These are phyloP conservation scores for Pseudorhiza aurosa DNA, from an alignment of 30 jellyfish, hydroid and myxozoan genomes.

Conservation along the genomic window DNA sequence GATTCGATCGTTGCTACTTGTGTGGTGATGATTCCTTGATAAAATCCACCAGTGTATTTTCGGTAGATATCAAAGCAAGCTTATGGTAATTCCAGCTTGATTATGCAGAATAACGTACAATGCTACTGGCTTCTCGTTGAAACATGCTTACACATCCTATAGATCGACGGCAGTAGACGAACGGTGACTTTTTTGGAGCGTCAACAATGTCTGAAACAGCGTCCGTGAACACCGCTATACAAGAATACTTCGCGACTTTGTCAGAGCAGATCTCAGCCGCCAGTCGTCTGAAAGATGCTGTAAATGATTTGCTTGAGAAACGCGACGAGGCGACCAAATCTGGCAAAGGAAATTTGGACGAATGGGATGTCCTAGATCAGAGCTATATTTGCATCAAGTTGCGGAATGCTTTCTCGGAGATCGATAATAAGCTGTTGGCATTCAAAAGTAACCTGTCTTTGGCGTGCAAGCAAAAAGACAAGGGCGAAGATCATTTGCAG, in stretches of 20 bases:
- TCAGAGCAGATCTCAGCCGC: conserved; percentile 62
- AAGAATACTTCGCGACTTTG: conserved; percentile 25
- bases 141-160: background rate
- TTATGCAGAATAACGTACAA: background rate
- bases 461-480: conserved; percentile 49
- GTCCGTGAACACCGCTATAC: conserved; percentile 45
- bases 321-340: conserved; percentile 36
- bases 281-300: conserved; percentile 44
- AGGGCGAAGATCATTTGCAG: background rate
- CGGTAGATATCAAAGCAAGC: too few species aligned
- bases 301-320: conserved; percentile 35
- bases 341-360: conserved; percentile 38
- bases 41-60: too few species aligned
- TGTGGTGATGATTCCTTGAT: too few species aligned
- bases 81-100: background rate
- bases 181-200: background rate
- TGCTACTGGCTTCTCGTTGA: background rate
- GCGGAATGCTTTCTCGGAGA: conserved; percentile 64
- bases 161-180: background rate
- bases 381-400: conserved; percentile 62
- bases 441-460: conserved; percentile 25
- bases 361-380: conserved; percentile 71
- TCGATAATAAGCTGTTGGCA: conserved; percentile 27
- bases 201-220: conserved; percentile 52
- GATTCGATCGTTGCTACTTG: too few species aligned